Evolutionary conservation across 2,888 invertebrate genomes (phyloP).

Genomic region (Geotrupes spiniger): DNA sequence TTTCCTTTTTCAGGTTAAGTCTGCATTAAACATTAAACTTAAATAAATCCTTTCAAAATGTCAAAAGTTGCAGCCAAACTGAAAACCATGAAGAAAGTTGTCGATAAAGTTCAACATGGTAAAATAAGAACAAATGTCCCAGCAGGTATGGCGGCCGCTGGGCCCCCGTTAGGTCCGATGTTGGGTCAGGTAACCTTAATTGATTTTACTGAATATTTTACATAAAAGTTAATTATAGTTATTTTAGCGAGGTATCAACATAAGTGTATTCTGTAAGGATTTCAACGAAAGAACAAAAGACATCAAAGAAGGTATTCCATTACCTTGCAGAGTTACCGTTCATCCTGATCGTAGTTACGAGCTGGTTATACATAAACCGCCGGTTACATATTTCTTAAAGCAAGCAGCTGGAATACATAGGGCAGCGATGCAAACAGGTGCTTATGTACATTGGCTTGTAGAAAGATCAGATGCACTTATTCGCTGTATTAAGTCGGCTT

Average conservation of each 20-base stretch:
- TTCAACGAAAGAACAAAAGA: conserved; percentile 91
- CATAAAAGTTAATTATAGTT: not conserved
- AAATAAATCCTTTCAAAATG: conserved; percentile 49
- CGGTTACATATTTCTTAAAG: conserved; percentile 83
- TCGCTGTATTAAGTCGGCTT: too few species aligned
- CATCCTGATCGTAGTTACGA: conserved; percentile 85
- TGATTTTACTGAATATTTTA: too few species aligned
- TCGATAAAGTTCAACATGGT: conserved; percentile 77
- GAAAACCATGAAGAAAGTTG: conserved; percentile 65
- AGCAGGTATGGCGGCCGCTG: conserved; percentile 87
- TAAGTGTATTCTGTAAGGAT: conserved; percentile 95
- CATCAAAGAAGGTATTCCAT: conserved; percentile 83
- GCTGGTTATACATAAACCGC: conserved; percentile 80
- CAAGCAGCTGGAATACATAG: conserved; percentile 91
- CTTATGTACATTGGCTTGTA: conserved; percentile 28
- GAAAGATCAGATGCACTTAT: too few species aligned
- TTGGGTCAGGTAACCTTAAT: conserved; percentile 95
- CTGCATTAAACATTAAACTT: too few species aligned
- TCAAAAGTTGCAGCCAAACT: conserved; percentile 69
- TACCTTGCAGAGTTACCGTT: conserved; percentile 78
- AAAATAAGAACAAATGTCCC: conserved; percentile 79
- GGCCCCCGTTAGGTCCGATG: conserved; percentile 94
- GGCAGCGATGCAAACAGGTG: conserved; percentile 63
- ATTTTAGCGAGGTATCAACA: conserved; percentile 87
- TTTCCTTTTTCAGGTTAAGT: too few species aligned